Percentiles rank a stretch among this genome's conserved stretches.
These are phyloP conservation scores for Scolopax bukidnonensis DNA, from an alignment of 2,797 vertebrate genomes.

Conservation along the genomic window DNA sequence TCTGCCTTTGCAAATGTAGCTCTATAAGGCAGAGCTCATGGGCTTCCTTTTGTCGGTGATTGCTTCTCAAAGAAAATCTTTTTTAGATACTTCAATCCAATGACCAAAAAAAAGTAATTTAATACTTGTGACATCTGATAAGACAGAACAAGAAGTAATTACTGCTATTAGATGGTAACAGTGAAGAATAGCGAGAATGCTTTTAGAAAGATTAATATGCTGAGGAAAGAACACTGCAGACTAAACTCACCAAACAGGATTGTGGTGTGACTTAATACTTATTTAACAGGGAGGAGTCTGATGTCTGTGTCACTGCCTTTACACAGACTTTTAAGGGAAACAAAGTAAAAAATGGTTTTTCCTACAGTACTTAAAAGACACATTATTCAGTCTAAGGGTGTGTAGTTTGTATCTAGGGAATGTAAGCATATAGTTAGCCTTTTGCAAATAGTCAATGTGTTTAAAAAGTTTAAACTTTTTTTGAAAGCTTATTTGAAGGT, in stretches of 20 bases:
- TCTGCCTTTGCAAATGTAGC: not conserved
- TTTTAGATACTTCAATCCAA: slow-evolving; percentile 28
- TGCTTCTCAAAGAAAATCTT: slow-evolving; percentile 31
- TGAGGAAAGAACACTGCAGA: slow-evolving; percentile 24
- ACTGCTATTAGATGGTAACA: slow-evolving; percentile 57
- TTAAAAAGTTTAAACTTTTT: not conserved
- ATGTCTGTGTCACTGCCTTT: not conserved
- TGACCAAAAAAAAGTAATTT: slow-evolving; percentile 10
- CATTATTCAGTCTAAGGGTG: not conserved
- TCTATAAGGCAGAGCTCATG: not conserved
- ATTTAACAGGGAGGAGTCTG: not conserved
- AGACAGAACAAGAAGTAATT: slow-evolving; percentile 71
- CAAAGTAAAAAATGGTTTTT: not conserved
- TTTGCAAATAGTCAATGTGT: not conserved
- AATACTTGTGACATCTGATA: slow-evolving; percentile 67
- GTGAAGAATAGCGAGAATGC: slow-evolving; percentile 50
- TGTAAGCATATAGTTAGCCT: not conserved
- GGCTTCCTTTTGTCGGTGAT: slow-evolving; percentile 14
- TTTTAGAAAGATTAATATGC: slow-evolving; percentile 69
- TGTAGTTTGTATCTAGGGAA: not conserved
- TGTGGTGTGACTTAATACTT: slow-evolving; percentile 18
- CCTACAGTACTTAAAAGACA: not conserved
- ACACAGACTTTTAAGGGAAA: not conserved
- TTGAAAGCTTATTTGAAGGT: not conserved
- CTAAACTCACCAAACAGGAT: slow-evolving; percentile 21